phyloP scores from a whole-genome alignment of 2,113 vertebrate genomes.

The Ariopsis seemanni region DNA sequence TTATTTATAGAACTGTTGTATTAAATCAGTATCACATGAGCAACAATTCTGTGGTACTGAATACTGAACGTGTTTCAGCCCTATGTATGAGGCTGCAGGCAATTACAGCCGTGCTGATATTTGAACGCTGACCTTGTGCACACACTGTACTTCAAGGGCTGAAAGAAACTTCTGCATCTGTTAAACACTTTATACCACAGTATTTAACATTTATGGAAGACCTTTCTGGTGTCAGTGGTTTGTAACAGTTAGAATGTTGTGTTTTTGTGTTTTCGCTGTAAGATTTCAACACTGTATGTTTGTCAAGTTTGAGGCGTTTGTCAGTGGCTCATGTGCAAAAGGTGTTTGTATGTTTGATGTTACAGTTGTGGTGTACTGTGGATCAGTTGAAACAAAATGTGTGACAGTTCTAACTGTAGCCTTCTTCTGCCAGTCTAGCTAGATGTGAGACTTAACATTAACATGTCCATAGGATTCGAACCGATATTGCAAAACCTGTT shows the following conservation, averaged over 20 bases:
- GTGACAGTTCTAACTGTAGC: too few relatives aligned
- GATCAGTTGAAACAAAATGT: too few relatives aligned
- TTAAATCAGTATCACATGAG: not conserved
- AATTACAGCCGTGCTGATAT: not conserved
- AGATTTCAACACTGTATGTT: not conserved
- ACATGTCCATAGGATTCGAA: too few relatives aligned
- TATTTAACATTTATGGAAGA: not conserved
- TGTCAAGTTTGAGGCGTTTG: too few relatives aligned
- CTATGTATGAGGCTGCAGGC: not conserved
- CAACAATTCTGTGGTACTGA: not conserved
- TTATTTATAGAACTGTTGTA: not conserved
- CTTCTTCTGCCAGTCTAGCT: too few relatives aligned
- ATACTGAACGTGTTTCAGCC: not conserved
- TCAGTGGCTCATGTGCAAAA: too few relatives aligned
- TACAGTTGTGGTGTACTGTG: too few relatives aligned
- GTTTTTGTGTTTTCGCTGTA: not conserved
- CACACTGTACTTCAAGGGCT: not conserved
- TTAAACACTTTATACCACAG: not conserved
- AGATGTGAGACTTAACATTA: too few relatives aligned
- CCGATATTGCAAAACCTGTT: too few relatives aligned
- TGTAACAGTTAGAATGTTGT: not conserved
- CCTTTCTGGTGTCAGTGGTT: not conserved
- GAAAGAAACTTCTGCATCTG: not conserved
- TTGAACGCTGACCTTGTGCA: not conserved
- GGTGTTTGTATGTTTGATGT: too few relatives aligned